Conservation (phyloP, 2,113 vertebrate species). For the Nothoprocta perdicaria region DNA sequence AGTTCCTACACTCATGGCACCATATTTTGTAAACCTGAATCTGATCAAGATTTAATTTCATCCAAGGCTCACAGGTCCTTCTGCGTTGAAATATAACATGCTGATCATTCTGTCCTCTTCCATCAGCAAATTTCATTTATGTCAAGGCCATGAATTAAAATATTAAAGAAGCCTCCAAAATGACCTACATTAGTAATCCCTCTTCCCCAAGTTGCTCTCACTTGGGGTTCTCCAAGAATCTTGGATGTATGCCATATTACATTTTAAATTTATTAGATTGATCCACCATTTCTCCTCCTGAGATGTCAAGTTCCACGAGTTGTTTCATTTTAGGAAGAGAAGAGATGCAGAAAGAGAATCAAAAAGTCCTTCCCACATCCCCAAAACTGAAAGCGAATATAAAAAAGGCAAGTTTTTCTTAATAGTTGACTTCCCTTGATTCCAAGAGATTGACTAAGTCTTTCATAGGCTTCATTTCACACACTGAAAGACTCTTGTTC, state of each 20-base stretch:
- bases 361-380: neutral
- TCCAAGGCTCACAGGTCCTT: neutral
- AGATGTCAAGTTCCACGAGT: neutral
- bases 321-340: neutral
- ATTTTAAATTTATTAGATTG: neutral
- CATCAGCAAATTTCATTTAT: constrained; percentile 40
- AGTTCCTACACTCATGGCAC: neutral
- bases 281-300: neutral
- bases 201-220: neutral
- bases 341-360: neutral
- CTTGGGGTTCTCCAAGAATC: neutral
- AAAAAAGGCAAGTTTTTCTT: constrained; percentile 2
- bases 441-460: constrained; percentile 9
- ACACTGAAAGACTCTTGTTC: neutral
- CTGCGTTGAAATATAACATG: constrained; percentile 6
- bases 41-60: constrained; percentile 37
- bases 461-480: constrained; percentile 24
- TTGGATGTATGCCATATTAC: neutral
- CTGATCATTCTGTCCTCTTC: constrained; percentile 12
- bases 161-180: constrained; percentile 11
- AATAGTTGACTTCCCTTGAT: neutral
- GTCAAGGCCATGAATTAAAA: constrained; percentile 18
- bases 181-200: constrained; percentile 32
- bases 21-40: neutral
- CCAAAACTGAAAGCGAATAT: neutral